Conservation (phyloP, 2,113 vertebrate genomes). For the Bos taurus region DNA sequence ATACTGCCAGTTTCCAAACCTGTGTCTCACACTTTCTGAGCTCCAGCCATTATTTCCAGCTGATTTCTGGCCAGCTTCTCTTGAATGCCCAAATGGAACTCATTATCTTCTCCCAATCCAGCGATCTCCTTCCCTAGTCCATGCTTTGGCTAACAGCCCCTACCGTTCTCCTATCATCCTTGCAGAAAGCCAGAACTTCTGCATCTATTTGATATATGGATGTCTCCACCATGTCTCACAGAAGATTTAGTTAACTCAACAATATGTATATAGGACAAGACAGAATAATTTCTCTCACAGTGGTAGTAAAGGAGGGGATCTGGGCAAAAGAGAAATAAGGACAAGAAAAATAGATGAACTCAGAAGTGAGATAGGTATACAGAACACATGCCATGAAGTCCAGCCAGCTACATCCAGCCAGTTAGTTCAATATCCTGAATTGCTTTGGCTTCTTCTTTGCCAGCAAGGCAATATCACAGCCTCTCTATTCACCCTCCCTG, state of each 20-base stretch:
- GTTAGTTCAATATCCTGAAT: background rate
- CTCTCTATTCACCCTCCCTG: background rate
- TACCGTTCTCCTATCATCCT: background rate
- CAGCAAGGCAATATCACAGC: background rate
- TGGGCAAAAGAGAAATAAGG: background rate
- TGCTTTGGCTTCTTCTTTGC: slow-evolving; percentile 16
- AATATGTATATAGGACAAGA: background rate
- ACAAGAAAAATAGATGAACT: slow-evolving; percentile 14
- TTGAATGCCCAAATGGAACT: slow-evolving; percentile 31
- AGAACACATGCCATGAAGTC: background rate
- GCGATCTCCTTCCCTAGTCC: background rate
- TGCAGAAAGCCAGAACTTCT: background rate
- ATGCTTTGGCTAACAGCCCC: background rate
- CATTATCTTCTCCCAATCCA: slow-evolving; percentile 30
- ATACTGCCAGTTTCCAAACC: background rate
- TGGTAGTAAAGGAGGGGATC: background rate
- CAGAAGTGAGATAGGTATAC: background rate
- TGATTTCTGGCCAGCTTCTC: background rate
- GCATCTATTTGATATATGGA: background rate
- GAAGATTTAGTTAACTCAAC: background rate
- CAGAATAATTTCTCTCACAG: background rate
- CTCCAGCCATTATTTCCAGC: background rate
- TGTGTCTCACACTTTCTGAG: slow-evolving; percentile 31
- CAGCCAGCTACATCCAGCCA: background rate
- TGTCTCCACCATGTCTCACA: background rate